phyloP scores from a whole-genome alignment of 2,888 invertebrate species.

The Meteorus colon region DNA sequence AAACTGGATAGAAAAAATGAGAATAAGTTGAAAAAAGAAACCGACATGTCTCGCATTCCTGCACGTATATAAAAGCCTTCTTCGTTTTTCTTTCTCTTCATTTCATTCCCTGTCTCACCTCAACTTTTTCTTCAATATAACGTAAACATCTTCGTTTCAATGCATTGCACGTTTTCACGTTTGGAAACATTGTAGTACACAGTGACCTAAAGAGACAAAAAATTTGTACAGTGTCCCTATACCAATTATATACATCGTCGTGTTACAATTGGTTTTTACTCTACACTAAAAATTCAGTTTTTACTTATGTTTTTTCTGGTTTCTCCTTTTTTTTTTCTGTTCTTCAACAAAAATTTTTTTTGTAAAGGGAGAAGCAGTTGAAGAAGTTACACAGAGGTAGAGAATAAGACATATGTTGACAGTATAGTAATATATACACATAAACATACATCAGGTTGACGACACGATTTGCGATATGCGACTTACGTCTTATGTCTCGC shows the following conservation, averaged over 20 bases:
- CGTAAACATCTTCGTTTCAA: constrained; percentile 17
- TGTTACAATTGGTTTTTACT: constrained; percentile 31
- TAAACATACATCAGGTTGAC: background rate
- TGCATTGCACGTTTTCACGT: constrained; percentile 39
- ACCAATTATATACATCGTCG: constrained; percentile 28
- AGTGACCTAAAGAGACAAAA: constrained; percentile 37
- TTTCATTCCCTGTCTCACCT: constrained; percentile 3
- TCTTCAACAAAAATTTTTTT: no score
- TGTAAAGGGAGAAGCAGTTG: background rate
- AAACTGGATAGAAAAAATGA: constrained; percentile 27
- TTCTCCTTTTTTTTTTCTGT: background rate
- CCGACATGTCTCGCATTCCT: constrained; percentile 50
- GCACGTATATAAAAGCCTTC: constrained; percentile 47
- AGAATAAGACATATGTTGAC: background rate
- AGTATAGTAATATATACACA: background rate
- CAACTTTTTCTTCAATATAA: constrained; percentile 2
- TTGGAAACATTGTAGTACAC: constrained; percentile 37
- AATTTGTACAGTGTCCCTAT: background rate
- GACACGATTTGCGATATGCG: constrained; percentile 47
- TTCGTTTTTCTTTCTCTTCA: constrained; percentile 33
- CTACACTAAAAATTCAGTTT: background rate
- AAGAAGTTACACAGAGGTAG: background rate
- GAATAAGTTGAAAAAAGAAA: constrained; percentile 42
- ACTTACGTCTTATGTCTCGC: constrained; percentile 51
- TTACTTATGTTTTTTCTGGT: background rate